phyloP scores from a whole-genome alignment of 2,888 invertebrate genomes.

The Lomographa bimaculata region DNA sequence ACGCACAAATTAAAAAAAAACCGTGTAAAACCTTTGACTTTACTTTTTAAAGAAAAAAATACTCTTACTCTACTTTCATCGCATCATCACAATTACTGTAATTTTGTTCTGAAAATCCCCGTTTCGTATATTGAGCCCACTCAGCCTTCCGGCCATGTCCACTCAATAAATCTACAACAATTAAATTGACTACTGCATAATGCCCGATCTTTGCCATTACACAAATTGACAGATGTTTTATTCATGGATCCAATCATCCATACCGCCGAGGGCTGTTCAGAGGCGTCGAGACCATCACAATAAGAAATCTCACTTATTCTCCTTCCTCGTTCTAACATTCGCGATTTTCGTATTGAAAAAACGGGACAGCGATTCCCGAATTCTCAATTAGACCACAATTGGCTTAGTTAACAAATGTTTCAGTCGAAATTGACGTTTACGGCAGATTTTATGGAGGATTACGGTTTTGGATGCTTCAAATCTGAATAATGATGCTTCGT shows the following conservation, averaged over 20 bases:
- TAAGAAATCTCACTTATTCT: slow-evolving; percentile 49
- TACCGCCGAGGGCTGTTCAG: slow-evolving; percentile 66
- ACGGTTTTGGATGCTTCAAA: slow-evolving; percentile 31
- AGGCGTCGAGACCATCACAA: slow-evolving; percentile 69
- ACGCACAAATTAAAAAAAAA: too few species aligned
- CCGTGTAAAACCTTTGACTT: too few species aligned
- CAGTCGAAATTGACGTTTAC: slow-evolving; percentile 46
- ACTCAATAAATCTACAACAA: slow-evolving; percentile 40
- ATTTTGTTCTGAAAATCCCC: too few species aligned
- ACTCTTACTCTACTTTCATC: too few species aligned
- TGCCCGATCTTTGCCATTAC: slow-evolving; percentile 60
- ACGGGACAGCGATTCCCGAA: slow-evolving; percentile 40
- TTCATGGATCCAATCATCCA: slow-evolving; percentile 78
- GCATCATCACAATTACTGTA: too few species aligned
- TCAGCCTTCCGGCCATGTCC: slow-evolving; percentile 25
- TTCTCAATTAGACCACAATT: slow-evolving; percentile 61
- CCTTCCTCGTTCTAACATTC: slow-evolving; percentile 36
- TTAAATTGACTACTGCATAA: slow-evolving; percentile 72
- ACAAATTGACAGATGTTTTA: slow-evolving; percentile 80
- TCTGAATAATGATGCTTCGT: slow-evolving; percentile 34
- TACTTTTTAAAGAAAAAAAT: too few species aligned
- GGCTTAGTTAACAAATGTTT: slow-evolving; percentile 73
- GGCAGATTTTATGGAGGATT: slow-evolving; percentile 28
- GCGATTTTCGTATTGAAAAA: slow-evolving; percentile 30
- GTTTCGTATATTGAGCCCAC: slow-evolving; percentile 23